Base-by-base conservation (phyloP, 2,113 vertebrate genomes). In the Diphyllodes magnificus region DNA sequence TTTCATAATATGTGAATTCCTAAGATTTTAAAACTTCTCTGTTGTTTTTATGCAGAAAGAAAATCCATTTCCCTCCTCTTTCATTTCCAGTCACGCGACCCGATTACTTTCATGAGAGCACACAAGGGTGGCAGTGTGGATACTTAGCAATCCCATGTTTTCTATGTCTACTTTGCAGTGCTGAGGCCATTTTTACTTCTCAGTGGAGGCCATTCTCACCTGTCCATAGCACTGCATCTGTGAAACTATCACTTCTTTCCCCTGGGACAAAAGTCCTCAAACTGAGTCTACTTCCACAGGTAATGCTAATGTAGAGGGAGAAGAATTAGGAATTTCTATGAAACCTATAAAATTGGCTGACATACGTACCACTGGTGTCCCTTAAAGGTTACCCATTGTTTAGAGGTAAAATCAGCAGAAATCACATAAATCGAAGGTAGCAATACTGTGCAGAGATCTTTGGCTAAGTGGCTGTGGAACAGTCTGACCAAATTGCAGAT, bases 281-380 rank as follows among this genome's bases (percentile, higher is more conserved):
- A 87, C 7, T 63, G 14, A 50, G 17, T 63, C 16, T 66, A 22
- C 31, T 50, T 90, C 61, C 57, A 80, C 16, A 82, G 11, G 7
- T 37, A 53, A 65, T 28, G 21, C 11, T n/a, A 40, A 69, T 18
- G 5, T 2, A 51, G 25, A 65, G 13, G 20, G n/a, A 37, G 57
- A 92, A 79, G 3, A n/a, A 60, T 22, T 12, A 82, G 22, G 50
- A 80, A 25, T 70, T 73, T 79, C 28, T 61, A 3, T 39, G 27
- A 21, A 84, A 28, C 9, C 23, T 60, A 22, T 33, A 24, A 42
- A 56, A 75, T 10, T 75, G 49, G 22, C 37, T 81, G 33, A 70
- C 0, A 1, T 31, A 51, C 2, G 6, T 37, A 64, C 9, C 2
- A 4, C 0, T 79, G n/a, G 25, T 35, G 13, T 53, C n/a, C 50